Evolutionary conservation across 1,140 invertebrate genomes (phyloP), one percentile per base, ranked within the genome.

Genomic region (Drosophila dunni): DNA sequence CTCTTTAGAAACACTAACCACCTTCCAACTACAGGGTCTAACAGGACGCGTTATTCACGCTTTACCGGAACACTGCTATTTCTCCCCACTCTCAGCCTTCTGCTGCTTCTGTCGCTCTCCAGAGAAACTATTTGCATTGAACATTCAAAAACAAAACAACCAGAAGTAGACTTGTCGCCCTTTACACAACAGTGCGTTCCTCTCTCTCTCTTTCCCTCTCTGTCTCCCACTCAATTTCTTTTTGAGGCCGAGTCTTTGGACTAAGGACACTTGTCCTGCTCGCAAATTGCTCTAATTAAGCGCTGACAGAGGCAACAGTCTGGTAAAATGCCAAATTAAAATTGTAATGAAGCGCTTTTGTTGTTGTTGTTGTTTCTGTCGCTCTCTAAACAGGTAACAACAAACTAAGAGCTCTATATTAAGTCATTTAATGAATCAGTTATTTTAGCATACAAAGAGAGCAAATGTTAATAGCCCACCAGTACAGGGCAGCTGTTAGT

Each of bases 281-380:
- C 42, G 76, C 79, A 83, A 86, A 88, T 88, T 88, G 83, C 72
- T 74, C 83, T 88, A 88, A 88, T 88, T 88, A 86, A 88, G 83
- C 72, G 15, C 63, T 76, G 75, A 45, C 66, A 66, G 62, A 46
- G 76, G 71, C 44, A 63, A 74, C 63, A 46, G 53, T 58, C 79
- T 78, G 82, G 70, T 85, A 76, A 79, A 85, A 82, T 82, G 65
- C 76, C 65, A 88, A 88, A 83, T 86, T 88, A 77, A 88, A 83
- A 88, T 83, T 80, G 79, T 79, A 83, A 88, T 88, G 76, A 86
- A 88, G 76, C 54, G 58, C 57, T 50, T 33, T 54, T 56, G 48
- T 34, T 40, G 33, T 54, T 38, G 13, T 36, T 13, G 3, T 33
- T 51, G 33, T 38, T 20, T 20, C 17, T 13, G 11, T 29, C 24